Conservation (phyloP, 2,888 invertebrate genomes). For the Odontocolon sp. region DNA sequence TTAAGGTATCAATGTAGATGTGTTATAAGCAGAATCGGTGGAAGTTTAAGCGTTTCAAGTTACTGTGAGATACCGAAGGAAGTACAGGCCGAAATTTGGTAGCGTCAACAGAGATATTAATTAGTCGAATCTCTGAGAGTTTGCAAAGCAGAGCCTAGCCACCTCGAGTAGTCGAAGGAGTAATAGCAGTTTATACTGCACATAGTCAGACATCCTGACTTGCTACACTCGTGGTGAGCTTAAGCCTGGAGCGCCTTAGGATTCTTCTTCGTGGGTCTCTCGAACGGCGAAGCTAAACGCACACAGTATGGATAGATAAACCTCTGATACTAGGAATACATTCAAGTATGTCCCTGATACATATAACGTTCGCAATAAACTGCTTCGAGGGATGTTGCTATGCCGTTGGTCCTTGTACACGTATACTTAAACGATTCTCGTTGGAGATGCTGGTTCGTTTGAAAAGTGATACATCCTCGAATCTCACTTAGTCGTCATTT, state of each 20-base stretch:
- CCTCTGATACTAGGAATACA: conserved; percentile 45
- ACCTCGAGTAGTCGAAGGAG: conserved; percentile 27
- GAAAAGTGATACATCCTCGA: conserved; percentile 2
- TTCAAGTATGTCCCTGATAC: conserved; percentile 19
- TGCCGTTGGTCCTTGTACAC: conserved; percentile 3
- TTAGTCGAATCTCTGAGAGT: conserved; percentile 69
- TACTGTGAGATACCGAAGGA: conserved; percentile 13
- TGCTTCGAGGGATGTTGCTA: conserved; percentile 27
- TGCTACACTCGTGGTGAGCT: conserved; percentile 20
- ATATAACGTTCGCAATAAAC: conserved; percentile 36
- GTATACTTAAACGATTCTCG: no score
- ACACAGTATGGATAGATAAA: conserved; percentile 38
- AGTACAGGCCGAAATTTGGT: conserved; percentile 53
- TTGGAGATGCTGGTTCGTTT: conserved; percentile 16
- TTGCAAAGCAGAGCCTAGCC: conserved; percentile 55
- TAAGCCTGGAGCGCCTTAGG: conserved; percentile 40
- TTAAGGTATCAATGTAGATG: not conserved
- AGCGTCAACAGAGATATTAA: conserved; percentile 78
- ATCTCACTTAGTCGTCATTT: conserved; percentile 5
- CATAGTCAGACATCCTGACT: conserved; percentile 32
- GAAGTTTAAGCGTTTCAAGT: conserved; percentile 36
- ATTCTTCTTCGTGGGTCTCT: conserved; percentile 53
- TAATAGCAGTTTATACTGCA: conserved; percentile 38
- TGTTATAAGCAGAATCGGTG: conserved; percentile 1
- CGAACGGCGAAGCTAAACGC: conserved; percentile 38